Evolutionary conservation across 2,888 invertebrate species (phyloP).

Genomic region (Melolontha melolontha): DNA sequence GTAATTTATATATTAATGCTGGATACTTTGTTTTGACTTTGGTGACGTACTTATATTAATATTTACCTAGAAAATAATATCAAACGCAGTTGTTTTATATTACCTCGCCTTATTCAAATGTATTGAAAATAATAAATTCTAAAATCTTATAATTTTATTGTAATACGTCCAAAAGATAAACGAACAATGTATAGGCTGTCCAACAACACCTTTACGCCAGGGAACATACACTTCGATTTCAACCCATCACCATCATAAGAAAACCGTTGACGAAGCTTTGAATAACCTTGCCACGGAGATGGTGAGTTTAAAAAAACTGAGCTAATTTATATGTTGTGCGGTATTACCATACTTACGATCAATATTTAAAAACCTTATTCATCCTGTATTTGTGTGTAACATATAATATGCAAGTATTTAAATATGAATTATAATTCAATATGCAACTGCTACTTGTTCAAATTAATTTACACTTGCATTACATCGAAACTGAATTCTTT

Average conservation of each 20-base stretch:
- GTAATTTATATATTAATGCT: too few species aligned
- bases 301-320: conserved; percentile 71
- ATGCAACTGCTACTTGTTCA: too few species aligned
- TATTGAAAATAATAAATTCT: neutral
- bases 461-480: neutral
- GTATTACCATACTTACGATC: neutral
- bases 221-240: conserved; percentile 66
- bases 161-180: conserved; percentile 15
- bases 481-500: too few species aligned
- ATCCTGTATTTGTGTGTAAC: conserved; percentile 26
- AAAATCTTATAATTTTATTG: conserved; percentile 2
- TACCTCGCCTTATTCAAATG: too few species aligned
- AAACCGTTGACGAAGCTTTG: conserved; percentile 78
- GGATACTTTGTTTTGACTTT: too few species aligned
- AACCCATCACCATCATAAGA: conserved; percentile 64
- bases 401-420: neutral
- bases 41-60: too few species aligned
- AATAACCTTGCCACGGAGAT: conserved; percentile 88
- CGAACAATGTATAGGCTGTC: conserved; percentile 68
- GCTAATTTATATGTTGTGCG: conserved; percentile 15
- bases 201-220: conserved; percentile 70
- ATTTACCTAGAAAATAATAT: too few species aligned
- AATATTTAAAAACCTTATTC: conserved; percentile 12
- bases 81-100: too few species aligned
- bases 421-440: too few species aligned